These are phyloP conservation scores for Crocuta crocuta DNA, from an alignment of 2,113 vertebrate genomes.

Conservation along the genomic window DNA sequence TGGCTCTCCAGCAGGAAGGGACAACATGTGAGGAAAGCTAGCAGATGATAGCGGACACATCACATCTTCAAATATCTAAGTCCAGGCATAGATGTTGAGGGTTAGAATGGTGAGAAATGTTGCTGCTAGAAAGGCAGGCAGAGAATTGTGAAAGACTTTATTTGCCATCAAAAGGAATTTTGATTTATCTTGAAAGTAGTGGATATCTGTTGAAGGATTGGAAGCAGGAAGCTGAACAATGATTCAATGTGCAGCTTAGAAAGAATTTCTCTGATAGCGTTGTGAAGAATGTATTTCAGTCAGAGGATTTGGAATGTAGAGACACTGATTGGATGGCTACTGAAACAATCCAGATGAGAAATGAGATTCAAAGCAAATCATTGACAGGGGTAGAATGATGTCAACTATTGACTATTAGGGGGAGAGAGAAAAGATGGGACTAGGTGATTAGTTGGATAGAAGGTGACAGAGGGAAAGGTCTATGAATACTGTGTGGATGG, in stretches of 20 bases:
- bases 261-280: background rate
- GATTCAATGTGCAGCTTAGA: background rate
- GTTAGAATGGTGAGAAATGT: background rate
- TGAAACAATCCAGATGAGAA: constrained; percentile 40
- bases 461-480: background rate
- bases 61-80: background rate
- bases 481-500: background rate
- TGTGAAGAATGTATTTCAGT: background rate
- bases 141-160: background rate
- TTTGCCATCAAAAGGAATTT: background rate
- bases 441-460: background rate
- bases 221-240: background rate
- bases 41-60: background rate
- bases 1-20: background rate
- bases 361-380: background rate
- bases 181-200: background rate
- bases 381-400: background rate
- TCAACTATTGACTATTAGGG: background rate
- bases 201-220: background rate
- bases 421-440: background rate
- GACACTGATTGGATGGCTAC: background rate
- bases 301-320: background rate
- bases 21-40: background rate
- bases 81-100: background rate
- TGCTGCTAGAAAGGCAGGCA: background rate